Conservation (phyloP, 2,888 invertebrate species). For the Euplexia lucipara region DNA sequence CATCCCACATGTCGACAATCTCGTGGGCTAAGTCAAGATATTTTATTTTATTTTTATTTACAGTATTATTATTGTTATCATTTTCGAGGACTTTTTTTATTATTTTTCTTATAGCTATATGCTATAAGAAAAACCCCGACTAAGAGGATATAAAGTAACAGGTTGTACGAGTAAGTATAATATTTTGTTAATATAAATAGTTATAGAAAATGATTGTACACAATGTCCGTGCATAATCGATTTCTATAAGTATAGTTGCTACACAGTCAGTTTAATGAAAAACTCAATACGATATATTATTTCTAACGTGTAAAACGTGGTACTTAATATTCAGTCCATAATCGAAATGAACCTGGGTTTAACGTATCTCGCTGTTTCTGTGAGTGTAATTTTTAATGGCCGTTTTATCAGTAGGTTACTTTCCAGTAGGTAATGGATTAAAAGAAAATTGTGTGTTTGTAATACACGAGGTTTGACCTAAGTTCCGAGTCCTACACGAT, state of each 20-base stretch:
- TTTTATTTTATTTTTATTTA: too few species aligned
- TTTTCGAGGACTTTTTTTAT: too few species aligned
- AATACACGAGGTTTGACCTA: too few species aligned
- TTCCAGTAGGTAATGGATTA: constrained; percentile 5
- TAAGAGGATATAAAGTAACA: too few species aligned
- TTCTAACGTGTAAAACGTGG: constrained; percentile 13
- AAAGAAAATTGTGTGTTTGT: neutral
- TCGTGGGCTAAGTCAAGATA: too few species aligned
- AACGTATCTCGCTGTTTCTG: constrained; percentile 51
- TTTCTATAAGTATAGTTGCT: constrained; percentile 36
- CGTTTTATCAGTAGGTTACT: constrained; percentile 20
- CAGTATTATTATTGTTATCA: too few species aligned
- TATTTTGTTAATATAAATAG: constrained; percentile 5
- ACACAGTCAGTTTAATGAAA: constrained; percentile 56
- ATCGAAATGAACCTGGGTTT: constrained; percentile 63
- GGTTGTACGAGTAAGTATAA: too few species aligned
- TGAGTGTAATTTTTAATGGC: constrained; percentile 46
- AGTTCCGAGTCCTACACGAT: too few species aligned
- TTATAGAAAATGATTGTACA: constrained; percentile 26
- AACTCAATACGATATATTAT: constrained; percentile 50
- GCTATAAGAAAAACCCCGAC: too few species aligned
- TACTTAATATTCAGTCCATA: constrained; percentile 42
- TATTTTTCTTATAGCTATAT: too few species aligned
- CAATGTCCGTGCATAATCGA: constrained; percentile 49
- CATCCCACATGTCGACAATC: too few species aligned